Base-by-base conservation (phyloP, 2,888 invertebrate genomes). In the Mylabris sibirica region DNA sequence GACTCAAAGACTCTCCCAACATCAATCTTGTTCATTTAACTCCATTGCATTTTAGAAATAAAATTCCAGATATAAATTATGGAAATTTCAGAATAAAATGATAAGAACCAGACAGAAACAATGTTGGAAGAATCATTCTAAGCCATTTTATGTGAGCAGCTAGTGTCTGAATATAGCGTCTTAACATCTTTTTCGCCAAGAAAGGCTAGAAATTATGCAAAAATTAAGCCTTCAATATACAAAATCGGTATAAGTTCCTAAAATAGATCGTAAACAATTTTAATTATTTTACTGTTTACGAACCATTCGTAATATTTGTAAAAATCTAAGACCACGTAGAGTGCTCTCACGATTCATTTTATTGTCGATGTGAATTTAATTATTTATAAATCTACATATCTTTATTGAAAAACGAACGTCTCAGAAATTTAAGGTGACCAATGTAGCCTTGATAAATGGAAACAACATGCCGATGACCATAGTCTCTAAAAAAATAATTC, bases 291-390 rank as follows among this genome's bases (percentile, higher is more conserved):
- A 22, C 60, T 14, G 53, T 24, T 8, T 96, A 75, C 97, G 92
- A 78, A 97, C 95, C 97, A 97, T 97, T 73, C 97, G 91, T 78
- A 97, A 88, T 82, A 97, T 97, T 88, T 97, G 97, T 89, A 98
- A 97, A 90, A 97, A 97, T 75, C 97, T 91, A 74, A 98, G 89
- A 65, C 96, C 96, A 66, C 97, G 91, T 79, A 97, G 90, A 67
- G 97, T 96, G 67, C 96, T 96, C 74, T 96, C 94, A 79, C 17
- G 4, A 14, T 38, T 4, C 2, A 44, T 26, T 44, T 53, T 34
- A 63, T 38, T 35, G 12, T n/a, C 11, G 9, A 59, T 38, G 53
- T 26, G 1, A 26, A 60, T 38, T 26, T 63, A 6, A 34, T 53
- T 1, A 34, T 34, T 60, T 34, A 60, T 60, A 68, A 35, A 9